Evolutionary conservation across 1,140 invertebrate genomes (phyloP).

Genomic region (Acromyrmex echinatior): DNA sequence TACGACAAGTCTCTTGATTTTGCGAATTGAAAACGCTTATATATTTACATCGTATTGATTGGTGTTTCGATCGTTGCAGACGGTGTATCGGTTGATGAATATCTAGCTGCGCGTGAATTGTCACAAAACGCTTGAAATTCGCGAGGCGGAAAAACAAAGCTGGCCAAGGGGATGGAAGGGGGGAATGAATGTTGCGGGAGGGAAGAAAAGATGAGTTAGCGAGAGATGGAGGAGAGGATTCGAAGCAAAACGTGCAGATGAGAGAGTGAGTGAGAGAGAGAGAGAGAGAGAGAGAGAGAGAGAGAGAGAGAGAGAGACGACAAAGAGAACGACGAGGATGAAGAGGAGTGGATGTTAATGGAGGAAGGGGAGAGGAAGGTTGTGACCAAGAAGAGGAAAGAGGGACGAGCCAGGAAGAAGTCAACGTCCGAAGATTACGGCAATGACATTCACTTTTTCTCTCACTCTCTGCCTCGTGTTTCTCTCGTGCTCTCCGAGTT

Average conservation of each 20-base stretch:
- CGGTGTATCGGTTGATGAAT: constrained; percentile 15
- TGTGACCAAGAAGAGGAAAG: constrained; percentile 71
- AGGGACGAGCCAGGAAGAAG: constrained; percentile 83
- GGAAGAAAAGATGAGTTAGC: constrained; percentile 26
- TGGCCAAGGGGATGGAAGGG: neutral
- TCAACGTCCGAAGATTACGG: constrained; percentile 87
- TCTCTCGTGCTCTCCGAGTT: constrained; percentile 76
- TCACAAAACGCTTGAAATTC: constrained; percentile 67
- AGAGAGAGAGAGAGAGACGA: constrained; percentile 35
- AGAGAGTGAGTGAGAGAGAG: constrained; percentile 40
- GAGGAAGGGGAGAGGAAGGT: constrained; percentile 61
- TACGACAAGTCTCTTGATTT: neutral
- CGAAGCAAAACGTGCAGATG: constrained; percentile 57
- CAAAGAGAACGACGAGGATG: constrained; percentile 24
- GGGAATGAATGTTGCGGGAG: constrained; percentile 18
- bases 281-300: constrained; percentile 39
- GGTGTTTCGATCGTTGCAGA: constrained; percentile 28
- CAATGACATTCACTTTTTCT: constrained; percentile 87
- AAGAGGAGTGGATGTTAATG: constrained; percentile 68
- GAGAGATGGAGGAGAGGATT: constrained; percentile 28
- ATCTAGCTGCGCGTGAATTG: constrained; percentile 60
- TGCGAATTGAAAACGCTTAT: neutral
- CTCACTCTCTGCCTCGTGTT: constrained; percentile 82
- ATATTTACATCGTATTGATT: neutral
- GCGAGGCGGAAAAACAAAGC: constrained; percentile 61